Evolutionary conservation across 1,140 invertebrate genomes (phyloP).

Genomic region (Ceratina japonica): DNA sequence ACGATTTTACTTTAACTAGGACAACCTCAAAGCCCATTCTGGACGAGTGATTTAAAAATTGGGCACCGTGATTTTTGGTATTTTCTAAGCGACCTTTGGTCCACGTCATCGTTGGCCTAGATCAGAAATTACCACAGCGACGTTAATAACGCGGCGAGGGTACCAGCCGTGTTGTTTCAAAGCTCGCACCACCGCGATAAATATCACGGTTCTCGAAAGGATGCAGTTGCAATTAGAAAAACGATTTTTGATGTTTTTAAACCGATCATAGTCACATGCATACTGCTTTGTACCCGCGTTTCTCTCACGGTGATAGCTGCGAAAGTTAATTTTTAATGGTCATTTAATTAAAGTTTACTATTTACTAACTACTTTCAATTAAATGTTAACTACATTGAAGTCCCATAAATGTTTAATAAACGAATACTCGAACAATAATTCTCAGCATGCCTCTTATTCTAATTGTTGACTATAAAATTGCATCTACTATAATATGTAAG

Average conservation of each 20-base stretch:
- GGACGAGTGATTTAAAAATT: neutral
- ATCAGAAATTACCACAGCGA: conserved; percentile 18
- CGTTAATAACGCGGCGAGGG: conserved; percentile 20
- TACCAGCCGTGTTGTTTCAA: neutral
- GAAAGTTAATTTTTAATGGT: no score
- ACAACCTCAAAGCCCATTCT: neutral
- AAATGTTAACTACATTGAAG: no score
- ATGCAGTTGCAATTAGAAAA: neutral
- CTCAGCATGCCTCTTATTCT: no score
- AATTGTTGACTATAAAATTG: neutral
- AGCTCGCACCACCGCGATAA: neutral
- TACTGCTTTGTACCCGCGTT: neutral
- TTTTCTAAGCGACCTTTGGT: neutral
- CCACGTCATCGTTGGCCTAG: conserved; percentile 28
- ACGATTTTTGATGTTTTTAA: neutral
- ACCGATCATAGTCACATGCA: no score
- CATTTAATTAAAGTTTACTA: no score
- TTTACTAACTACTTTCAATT: no score
- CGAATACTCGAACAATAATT: no score
- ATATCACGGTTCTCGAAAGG: neutral
- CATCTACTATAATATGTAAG: neutral
- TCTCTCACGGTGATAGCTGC: no score
- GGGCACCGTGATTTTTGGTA: neutral
- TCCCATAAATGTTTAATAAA: no score
- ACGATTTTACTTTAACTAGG: no score